Evolutionary conservation across 53 echinoderm and acorn worm genomes (phyloP).

Genomic region (Astropecten irregularis): DNA sequence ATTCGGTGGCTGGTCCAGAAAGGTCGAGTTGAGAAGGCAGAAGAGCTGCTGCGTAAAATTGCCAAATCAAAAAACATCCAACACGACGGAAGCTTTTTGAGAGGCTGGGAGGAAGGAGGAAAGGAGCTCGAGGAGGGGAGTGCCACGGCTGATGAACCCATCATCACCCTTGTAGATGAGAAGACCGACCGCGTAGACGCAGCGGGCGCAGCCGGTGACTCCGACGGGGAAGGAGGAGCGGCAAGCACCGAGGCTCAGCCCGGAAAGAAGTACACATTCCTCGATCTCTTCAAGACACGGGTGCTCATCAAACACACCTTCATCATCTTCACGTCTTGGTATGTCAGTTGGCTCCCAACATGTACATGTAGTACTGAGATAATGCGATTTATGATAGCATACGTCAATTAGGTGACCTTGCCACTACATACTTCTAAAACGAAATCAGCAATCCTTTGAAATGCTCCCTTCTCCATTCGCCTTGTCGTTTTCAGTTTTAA

Average conservation of each 20-base stretch:
- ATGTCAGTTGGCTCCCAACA: not conserved
- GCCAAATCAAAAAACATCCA: slow-evolving; percentile 24
- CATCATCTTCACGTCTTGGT: not conserved
- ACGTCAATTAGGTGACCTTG: not conserved
- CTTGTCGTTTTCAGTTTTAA: too few relatives aligned
- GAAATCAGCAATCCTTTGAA: not conserved
- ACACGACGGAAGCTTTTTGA: not conserved
- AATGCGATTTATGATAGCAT: not conserved
- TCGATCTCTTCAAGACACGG: slow-evolving; percentile 10
- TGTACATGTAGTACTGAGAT: not conserved
- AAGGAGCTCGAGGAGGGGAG: not conserved
- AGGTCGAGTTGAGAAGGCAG: slow-evolving; percentile 47
- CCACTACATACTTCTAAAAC: not conserved
- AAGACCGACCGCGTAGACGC: too few relatives aligned
- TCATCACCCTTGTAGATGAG: too few relatives aligned
- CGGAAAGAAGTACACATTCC: not conserved
- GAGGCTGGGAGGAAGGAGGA: not conserved
- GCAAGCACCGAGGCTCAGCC: not conserved
- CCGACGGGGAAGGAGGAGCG: not conserved
- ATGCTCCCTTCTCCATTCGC: too few relatives aligned
- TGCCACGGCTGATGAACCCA: not conserved
- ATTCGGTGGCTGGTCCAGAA: slow-evolving; percentile 71
- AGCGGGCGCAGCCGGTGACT: too few relatives aligned
- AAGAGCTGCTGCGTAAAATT: slow-evolving; percentile 49
- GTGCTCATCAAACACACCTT: not conserved